phyloP scores from a whole-genome alignment of 2,888 invertebrate genomes.

The Craniophora ligustri region DNA sequence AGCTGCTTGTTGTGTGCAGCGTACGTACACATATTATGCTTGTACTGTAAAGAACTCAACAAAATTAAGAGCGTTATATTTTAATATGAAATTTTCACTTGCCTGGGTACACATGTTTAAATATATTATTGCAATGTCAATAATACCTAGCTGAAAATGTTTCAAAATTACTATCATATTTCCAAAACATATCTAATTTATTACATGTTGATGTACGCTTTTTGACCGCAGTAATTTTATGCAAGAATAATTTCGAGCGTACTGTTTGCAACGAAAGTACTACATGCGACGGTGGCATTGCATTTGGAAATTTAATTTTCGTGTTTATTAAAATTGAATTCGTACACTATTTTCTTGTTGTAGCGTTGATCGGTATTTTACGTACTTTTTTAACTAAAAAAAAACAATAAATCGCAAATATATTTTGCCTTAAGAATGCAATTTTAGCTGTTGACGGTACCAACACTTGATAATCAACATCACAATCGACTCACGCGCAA shows the following conservation, averaged over 20 bases:
- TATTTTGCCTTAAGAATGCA: not conserved
- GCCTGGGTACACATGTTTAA: no score
- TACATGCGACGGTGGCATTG: not conserved
- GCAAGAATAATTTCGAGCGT: constrained; percentile 27
- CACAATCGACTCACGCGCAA: constrained; percentile 62
- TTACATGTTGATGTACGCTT: constrained; percentile 15
- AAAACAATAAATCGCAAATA: not conserved
- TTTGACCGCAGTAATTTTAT: constrained; percentile 24
- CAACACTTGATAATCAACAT: constrained; percentile 28
- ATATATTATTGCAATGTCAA: not conserved
- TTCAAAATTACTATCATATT: constrained; percentile 2
- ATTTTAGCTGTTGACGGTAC: constrained; percentile 26
- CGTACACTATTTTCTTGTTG: no score
- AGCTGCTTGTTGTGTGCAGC: no score
- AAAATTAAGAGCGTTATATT: no score
- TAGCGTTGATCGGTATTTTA: no score
- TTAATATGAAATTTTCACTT: no score
- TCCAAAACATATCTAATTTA: constrained; percentile 23
- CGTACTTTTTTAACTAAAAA: not conserved
- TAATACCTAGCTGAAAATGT: not conserved
- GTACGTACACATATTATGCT: no score
- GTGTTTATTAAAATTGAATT: no score
- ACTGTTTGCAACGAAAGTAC: constrained; percentile 1
- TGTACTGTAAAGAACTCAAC: no score
- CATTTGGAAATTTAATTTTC: not conserved